Evolutionary conservation across 2,888 invertebrate genomes (phyloP).

Genomic region (Ditylenchus weischeri): DNA sequence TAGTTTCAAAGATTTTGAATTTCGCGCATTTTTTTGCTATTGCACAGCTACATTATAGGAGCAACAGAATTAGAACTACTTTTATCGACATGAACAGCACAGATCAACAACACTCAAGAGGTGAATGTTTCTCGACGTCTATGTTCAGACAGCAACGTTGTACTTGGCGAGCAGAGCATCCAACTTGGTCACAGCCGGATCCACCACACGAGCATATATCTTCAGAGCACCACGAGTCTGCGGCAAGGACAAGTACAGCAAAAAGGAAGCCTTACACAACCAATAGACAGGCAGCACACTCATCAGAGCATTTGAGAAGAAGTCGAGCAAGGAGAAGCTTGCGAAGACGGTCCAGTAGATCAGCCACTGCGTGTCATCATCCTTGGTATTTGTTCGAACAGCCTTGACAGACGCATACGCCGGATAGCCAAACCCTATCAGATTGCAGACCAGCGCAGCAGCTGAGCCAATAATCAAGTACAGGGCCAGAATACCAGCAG

Average conservation of each 20-base stretch:
- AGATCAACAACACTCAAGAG: too few relatives aligned
- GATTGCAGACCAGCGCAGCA: constrained; percentile 62
- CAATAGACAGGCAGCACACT: constrained; percentile 34
- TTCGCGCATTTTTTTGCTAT: too few relatives aligned
- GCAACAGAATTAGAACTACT: background rate
- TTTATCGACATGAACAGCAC: too few relatives aligned
- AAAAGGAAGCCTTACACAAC: constrained; percentile 33
- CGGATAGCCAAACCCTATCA: constrained; percentile 44
- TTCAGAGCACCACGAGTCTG: constrained; percentile 35
- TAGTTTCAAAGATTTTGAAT: too few relatives aligned
- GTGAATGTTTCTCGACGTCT: too few relatives aligned
- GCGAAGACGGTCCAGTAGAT: constrained; percentile 95
- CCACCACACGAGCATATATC: constrained; percentile 29
- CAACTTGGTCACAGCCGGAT: constrained; percentile 20
- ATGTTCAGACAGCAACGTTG: too few relatives aligned
- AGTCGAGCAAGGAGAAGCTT: constrained; percentile 82
- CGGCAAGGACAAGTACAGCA: constrained; percentile 38
- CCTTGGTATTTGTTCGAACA: constrained; percentile 60
- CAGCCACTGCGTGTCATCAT: constrained; percentile 71
- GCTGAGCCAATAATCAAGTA: constrained; percentile 37
- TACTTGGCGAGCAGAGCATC: background rate
- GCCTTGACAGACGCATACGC: constrained; percentile 57
- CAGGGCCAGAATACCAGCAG: constrained; percentile 23
- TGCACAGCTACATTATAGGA: too few relatives aligned
- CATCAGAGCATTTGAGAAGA: constrained; percentile 79